A percentile compares a stretch with the other conserved stretches of the same genome.
phyloP scores from a whole-genome alignment of 2,113 vertebrate genomes.

The Hippocampus comes region DNA sequence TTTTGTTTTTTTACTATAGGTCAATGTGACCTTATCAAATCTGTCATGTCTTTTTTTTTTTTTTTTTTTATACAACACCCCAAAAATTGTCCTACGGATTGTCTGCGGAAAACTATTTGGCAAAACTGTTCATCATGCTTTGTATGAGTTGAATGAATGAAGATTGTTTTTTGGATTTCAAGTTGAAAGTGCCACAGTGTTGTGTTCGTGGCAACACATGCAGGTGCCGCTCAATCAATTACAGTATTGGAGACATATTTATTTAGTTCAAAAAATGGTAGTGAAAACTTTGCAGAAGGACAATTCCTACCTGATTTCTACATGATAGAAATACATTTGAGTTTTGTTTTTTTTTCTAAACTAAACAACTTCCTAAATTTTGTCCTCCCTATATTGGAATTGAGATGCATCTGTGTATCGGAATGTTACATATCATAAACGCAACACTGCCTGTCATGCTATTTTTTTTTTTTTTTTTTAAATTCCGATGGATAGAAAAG shows the following conservation, averaged over 20 bases:
- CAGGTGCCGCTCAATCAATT: background rate
- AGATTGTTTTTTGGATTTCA: background rate
- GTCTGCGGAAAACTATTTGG: constrained; percentile 31
- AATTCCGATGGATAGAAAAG: background rate
- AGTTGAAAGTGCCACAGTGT: background rate
- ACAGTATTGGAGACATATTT: background rate
- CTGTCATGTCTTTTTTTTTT: constrained; percentile 57
- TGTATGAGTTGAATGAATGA: background rate
- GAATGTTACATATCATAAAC: background rate
- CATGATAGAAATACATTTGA: too few species aligned
- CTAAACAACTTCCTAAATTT: too few species aligned
- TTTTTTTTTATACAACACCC: constrained; percentile 45
- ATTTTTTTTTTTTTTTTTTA: background rate
- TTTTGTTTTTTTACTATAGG: constrained; percentile 34
- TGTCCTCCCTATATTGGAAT: background rate
- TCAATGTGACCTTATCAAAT: constrained; percentile 30
- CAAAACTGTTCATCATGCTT: background rate
- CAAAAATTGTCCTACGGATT: constrained; percentile 6
- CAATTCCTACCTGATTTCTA: background rate
- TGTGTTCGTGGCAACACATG: background rate
- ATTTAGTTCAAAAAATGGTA: background rate
- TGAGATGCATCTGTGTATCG: background rate
- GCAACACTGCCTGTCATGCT: background rate
- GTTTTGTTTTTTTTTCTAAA: too few species aligned
- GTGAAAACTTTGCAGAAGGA: background rate